Evolutionary conservation across 2,888 invertebrate species (phyloP), one percentile per base, ranked within the genome.

Genomic region (Campoplex nolae): DNA sequence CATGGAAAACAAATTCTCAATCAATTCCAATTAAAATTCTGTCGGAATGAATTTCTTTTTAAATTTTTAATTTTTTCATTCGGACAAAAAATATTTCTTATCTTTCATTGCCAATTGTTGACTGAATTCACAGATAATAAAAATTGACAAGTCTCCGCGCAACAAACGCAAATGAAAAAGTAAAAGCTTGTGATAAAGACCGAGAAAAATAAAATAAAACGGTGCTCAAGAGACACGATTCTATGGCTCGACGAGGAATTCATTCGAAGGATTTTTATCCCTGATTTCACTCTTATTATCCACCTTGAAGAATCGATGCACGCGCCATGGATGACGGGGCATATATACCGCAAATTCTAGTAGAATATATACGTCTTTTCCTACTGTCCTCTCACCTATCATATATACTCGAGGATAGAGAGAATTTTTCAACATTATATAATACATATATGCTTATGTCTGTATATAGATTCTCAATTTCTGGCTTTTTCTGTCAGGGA

Each of bases 281-380:
- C 70, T 80, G 79, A 86, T 83, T 86, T 76, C 83, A 83, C 80
- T 76, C 79, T 83, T 80, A 86, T 86, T 79, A 75, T 73, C 86
- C 79, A 79, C 73, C 67, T 76, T 76, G 76, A 76, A 86, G 76
- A 86, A 86, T 79, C 85, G 82, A 78, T 78, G 45, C 45, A 45
- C 45, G 45, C 45, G 45, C 13, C 13, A 45, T 9, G 45, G 45
- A 45, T 13, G 45, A 45, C 45, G 13, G 45, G 45, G 13, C 9
- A 67, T 67, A n/a, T 71, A 76, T 38, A 38, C 4, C 6, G 38
- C 38, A 38, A 38, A 38, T 38, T 38, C 38, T 38, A 3, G 38
- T 38, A 23, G 23, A 23, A 23, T 23, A 23, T 23, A 23, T 23
- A 23, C 23, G 23, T 23, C 23, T 23, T 0, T 23, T 23, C 0